Percentiles rank a stretch among this genome's conserved stretches.
phyloP scores from a whole-genome alignment of 2,113 vertebrate species.

The Australoheros scitulus region DNA sequence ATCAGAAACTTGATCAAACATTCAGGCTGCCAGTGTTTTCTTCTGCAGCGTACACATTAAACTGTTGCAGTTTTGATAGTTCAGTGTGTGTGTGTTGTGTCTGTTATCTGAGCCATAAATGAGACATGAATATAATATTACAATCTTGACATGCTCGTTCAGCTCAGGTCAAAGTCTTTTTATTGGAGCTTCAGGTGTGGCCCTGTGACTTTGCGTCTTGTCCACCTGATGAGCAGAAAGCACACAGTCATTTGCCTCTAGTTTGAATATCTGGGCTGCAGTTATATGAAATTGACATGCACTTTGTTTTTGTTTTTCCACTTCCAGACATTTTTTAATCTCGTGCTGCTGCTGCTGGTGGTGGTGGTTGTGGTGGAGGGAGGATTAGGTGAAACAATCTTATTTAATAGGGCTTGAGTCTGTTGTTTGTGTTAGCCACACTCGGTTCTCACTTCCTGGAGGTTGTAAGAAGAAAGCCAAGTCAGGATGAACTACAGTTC shows the following conservation, averaged over 20 bases:
- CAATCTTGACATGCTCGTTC: background rate
- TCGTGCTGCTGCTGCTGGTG: background rate
- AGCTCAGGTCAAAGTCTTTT: slow-evolving; percentile 68
- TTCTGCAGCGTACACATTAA: background rate
- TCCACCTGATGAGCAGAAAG: slow-evolving; percentile 28
- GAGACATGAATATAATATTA: background rate
- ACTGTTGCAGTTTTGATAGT: background rate
- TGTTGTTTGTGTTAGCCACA: slow-evolving; percentile 12
- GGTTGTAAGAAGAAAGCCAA: background rate
- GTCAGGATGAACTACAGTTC: background rate
- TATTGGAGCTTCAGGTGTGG: slow-evolving; percentile 55
- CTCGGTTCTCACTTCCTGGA: slow-evolving; percentile 13
- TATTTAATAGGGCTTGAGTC: slow-evolving; percentile 28
- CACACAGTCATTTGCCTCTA: slow-evolving; percentile 64
- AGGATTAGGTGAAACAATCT: slow-evolving; percentile 50
- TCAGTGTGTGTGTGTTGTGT: too few relatives aligned
- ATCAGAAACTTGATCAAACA: background rate
- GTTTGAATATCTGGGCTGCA: slow-evolving; percentile 68
- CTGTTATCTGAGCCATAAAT: background rate
- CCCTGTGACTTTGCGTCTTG: slow-evolving; percentile 23
- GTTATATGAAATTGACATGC: background rate
- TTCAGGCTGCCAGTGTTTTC: background rate
- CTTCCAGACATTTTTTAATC: slow-evolving; percentile 38
- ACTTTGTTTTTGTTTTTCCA: background rate
- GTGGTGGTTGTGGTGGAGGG: background rate